phyloP scores from a whole-genome alignment of 2,113 vertebrate genomes.

The Sitta europaea region DNA sequence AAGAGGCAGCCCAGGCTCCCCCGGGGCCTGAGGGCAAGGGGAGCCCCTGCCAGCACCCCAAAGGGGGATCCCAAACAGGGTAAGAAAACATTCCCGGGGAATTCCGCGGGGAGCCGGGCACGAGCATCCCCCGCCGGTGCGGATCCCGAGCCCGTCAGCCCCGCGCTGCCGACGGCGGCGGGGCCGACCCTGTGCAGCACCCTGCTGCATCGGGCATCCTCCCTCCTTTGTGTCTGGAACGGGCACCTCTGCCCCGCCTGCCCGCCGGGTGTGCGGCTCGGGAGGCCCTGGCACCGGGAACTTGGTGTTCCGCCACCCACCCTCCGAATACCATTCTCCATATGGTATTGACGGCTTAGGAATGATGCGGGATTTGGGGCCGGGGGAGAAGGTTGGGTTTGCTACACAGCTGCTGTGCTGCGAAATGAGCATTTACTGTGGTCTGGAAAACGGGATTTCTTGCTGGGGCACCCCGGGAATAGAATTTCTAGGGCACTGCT shows the following conservation, averaged over 20 bases:
- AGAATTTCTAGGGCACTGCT: neutral
- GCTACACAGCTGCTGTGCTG: neutral
- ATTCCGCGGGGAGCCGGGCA: neutral
- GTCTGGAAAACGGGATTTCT: neutral
- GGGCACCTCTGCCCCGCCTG: neutral
- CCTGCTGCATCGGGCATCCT: neutral
- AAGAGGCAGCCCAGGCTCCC: rapidly evolving
- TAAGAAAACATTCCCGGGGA: neutral
- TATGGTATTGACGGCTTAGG: neutral
- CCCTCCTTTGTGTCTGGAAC: neutral
- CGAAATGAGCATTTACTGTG: neutral
- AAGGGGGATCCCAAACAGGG: too few relatives aligned
- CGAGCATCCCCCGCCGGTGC: neutral
- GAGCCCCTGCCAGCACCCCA: neutral
- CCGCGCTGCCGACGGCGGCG: rapidly evolving
- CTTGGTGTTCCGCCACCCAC: neutral
- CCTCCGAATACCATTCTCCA: neutral
- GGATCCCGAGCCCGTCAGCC: neutral
- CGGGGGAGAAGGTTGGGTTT: neutral
- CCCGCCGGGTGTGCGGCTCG: rapidly evolving
- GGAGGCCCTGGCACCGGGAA: neutral
- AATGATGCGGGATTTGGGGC: rapidly evolving
- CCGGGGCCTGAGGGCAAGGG: rapidly evolving
- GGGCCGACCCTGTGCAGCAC: neutral
- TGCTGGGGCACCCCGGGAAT: neutral